Evolutionary conservation across 2,113 vertebrate species (phyloP).

Genomic region (Tauraco erythrolophus): DNA sequence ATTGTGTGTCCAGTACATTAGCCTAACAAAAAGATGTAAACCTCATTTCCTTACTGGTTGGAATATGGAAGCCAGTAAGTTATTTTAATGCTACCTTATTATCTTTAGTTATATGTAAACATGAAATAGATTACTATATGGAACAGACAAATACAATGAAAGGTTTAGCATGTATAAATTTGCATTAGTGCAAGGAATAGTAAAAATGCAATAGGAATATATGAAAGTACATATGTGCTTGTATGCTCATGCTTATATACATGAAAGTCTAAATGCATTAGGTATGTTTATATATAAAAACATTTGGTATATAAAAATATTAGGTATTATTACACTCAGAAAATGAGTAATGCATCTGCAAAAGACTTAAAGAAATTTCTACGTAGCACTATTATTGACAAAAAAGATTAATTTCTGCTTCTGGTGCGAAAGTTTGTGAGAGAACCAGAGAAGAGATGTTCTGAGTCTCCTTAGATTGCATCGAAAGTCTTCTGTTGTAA

Average conservation of each 20-base stretch:
- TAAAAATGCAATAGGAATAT: background rate
- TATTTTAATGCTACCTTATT: background rate
- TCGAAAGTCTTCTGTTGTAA: background rate
- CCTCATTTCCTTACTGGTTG: background rate
- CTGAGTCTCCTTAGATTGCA: background rate
- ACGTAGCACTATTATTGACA: background rate
- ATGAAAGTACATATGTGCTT: background rate
- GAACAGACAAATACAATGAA: background rate
- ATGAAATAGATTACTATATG: background rate
- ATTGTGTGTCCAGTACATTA: background rate
- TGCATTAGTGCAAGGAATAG: background rate
- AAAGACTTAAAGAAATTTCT: background rate
- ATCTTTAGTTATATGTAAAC: background rate
- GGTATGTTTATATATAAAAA: background rate
- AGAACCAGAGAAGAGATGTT: background rate
- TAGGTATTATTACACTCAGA: background rate
- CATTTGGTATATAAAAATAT: background rate
- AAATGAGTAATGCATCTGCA: background rate
- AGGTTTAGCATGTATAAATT: background rate
- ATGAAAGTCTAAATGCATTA: background rate
- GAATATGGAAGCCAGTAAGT: background rate
- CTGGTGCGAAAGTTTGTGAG: background rate
- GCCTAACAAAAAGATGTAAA: background rate
- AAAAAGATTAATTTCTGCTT: background rate
- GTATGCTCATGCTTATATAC: background rate